These are phyloP conservation scores for Neoseiulus cucumeris DNA, from an alignment of 1,140 invertebrate species.

Conservation along the genomic window DNA sequence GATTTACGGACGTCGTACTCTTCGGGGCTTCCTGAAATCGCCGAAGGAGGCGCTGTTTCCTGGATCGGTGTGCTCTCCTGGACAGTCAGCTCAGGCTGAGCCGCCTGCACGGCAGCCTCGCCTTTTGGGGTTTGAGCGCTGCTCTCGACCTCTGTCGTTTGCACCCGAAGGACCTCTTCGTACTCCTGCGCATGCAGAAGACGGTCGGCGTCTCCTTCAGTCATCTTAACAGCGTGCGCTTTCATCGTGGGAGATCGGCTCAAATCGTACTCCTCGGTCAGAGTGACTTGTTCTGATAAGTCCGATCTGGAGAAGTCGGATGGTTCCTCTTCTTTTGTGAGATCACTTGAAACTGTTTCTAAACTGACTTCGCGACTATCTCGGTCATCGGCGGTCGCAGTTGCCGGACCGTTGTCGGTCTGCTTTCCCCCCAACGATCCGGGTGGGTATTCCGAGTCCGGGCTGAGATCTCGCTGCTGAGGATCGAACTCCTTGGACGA, in stretches of 20 bases:
- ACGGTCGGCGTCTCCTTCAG: neutral
- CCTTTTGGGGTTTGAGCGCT: neutral
- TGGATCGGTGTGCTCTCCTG: neutral
- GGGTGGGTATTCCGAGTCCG: neutral
- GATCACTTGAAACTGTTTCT: neutral
- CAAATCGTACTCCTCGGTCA: neutral
- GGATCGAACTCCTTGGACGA: neutral
- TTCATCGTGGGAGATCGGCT: neutral
- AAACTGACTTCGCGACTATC: neutral
- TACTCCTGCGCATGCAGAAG: constrained; percentile 1
- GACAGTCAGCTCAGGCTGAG: neutral
- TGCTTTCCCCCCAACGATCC: neutral
- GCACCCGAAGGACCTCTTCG: neutral
- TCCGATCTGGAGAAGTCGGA: neutral
- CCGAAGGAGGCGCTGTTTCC: neutral
- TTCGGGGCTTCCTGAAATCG: neutral
- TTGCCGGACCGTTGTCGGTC: no score
- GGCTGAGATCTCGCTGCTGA: neutral
- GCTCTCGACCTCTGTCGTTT: neutral
- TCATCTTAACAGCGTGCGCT: neutral
- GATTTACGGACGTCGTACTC: neutral
- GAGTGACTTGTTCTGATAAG: neutral
- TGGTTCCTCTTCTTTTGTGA: neutral
- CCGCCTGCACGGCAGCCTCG: neutral
- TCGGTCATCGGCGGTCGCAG: no score